Evolutionary conservation across 2,113 vertebrate species (phyloP).

Genomic region (Osmerus eperlanus): DNA sequence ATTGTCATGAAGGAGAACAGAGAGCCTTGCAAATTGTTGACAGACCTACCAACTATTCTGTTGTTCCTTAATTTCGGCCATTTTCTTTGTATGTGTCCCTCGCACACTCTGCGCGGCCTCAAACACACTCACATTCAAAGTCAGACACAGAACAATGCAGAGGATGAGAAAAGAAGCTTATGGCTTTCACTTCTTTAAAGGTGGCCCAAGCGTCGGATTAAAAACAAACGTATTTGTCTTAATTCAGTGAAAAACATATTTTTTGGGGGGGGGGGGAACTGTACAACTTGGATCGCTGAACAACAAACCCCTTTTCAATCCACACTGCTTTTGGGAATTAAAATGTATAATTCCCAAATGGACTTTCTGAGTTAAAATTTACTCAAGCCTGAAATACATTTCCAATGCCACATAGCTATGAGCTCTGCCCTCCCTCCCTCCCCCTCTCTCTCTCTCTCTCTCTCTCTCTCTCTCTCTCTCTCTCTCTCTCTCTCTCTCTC

Average conservation of each 20-base stretch:
- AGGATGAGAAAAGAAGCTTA: neutral
- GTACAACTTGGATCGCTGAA: neutral
- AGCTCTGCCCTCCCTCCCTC: neutral
- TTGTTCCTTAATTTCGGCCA: too few species aligned
- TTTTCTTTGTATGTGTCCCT: too few species aligned
- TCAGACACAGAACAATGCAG: neutral
- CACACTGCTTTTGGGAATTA: neutral
- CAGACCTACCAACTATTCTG: too few species aligned
- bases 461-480: fast-evolving
- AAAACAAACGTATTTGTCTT: slow-evolving; percentile 15
- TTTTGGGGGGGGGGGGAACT: neutral
- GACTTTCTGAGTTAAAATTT: neutral
- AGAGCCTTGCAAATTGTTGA: too few species aligned
- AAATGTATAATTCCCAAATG: neutral
- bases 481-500: neutral
- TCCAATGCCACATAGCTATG: neutral
- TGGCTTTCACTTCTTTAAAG: neutral
- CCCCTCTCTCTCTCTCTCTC: neutral
- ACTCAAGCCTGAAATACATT: neutral
- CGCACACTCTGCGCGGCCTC: neutral
- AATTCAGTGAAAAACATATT: neutral
- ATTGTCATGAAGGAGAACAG: too few species aligned
- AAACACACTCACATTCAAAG: slow-evolving; percentile 4
- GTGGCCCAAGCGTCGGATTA: neutral
- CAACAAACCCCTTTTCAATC: neutral